phyloP scores from a whole-genome alignment of 1,140 invertebrate genomes.

The Drosophila lini region DNA sequence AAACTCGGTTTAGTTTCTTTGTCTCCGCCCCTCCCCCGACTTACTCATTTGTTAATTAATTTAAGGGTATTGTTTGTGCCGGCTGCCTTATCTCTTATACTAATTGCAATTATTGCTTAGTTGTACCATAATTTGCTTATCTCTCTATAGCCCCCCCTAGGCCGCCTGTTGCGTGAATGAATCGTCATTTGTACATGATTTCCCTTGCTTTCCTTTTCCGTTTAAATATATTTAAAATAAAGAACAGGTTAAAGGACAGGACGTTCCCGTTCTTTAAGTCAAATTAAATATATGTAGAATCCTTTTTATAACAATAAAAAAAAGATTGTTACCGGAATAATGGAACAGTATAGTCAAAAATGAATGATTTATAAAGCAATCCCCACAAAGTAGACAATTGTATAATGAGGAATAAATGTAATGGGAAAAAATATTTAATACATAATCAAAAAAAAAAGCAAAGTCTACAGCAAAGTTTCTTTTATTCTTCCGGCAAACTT shows the following conservation, averaged over 20 bases:
- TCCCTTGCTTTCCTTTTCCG: constrained; percentile 18
- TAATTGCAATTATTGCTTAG: constrained; percentile 29
- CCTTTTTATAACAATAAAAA: constrained; percentile 32
- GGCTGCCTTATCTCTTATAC: constrained; percentile 65
- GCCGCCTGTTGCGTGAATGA: neutral
- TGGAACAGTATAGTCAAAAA: constrained; percentile 20
- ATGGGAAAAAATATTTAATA: too few species aligned
- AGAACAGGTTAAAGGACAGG: constrained; percentile 35
- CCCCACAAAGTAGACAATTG: too few species aligned
- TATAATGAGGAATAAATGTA: neutral
- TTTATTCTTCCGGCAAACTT: constrained; percentile 12
- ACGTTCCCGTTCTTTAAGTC: constrained; percentile 2
- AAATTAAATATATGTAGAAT: constrained; percentile 22
- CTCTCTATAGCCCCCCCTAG: constrained; percentile 20
- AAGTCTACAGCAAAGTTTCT: neutral
- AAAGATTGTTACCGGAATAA: constrained; percentile 11
- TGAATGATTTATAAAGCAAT: constrained; percentile 18
- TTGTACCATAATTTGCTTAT: constrained; percentile 43
- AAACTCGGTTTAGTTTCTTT: constrained; percentile 59
- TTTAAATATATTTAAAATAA: constrained; percentile 29
- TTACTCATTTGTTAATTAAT: constrained; percentile 54
- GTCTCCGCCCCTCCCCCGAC: neutral
- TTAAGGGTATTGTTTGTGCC: constrained; percentile 69
- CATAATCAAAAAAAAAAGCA: too few species aligned
- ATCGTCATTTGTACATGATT: constrained; percentile 47